Evolutionary conservation across 2,113 vertebrate genomes (phyloP), one percentile per base, ranked within the genome.

Genomic region (Hemiprocne comata): DNA sequence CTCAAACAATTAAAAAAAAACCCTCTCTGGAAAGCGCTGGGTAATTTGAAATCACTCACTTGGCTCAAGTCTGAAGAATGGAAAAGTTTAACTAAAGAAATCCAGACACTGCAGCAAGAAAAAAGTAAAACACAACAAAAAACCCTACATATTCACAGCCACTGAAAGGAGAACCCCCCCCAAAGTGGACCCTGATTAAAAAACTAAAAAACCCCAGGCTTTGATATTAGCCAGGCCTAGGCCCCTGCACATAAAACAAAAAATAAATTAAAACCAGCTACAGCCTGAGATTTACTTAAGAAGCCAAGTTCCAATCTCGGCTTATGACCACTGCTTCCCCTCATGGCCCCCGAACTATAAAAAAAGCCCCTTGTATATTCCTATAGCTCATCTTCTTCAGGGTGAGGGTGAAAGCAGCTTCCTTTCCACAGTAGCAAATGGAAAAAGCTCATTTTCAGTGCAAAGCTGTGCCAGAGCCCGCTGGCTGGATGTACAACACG

Each of bases 121-220:
- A 76, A 57, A 73, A 69, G 10, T 61, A 90, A 90, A 81, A 69
- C 31, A 90, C 9, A 60, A 85, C 50, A 60, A 50, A 79, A 48
- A 38, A 14, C 1, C 1, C 82, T 88, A 78, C 66, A 82, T 33
- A 13, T 84, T 76, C 66, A 89, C 85, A 90, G 53, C 57, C 40
- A 51, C 50, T 0, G 2, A 91, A 86, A 94, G 58, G 87, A 97
- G 92, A 94, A 83, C 90, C 78, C 95, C 78, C 95, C 91, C 90
- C 92, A 87, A 97, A 95, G 95, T 95, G 93, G 95, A 96, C 90
- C 91, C 89, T 96, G 93, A 97, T 97, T 96, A 95, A 96, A 96
- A 97, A 96, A 67, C 85, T 93, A 54, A 90, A 95, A 95, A 94
- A 78, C 89, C 89, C 72, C 87, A 96, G 61, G 91, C 87, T 94